Conservation (phyloP, 2,797 vertebrate genomes). For the Coendou prehensilis region DNA sequence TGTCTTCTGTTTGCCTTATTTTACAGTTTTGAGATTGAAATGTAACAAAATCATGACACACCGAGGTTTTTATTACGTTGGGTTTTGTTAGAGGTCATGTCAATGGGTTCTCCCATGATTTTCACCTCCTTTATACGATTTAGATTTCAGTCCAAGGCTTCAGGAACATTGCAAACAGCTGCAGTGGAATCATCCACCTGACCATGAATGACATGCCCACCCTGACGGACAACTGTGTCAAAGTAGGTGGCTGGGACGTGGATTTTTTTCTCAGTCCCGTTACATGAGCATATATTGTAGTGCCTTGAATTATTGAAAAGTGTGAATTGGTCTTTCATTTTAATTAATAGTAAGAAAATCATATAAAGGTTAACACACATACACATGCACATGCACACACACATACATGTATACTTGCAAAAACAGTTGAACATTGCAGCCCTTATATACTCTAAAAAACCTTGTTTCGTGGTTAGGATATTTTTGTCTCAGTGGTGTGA, state of each 20-base stretch:
- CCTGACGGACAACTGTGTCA: slow-evolving; percentile 91
- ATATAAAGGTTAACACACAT: slow-evolving; percentile 12
- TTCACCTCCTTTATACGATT: slow-evolving; percentile 62
- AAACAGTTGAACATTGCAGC: slow-evolving; percentile 18
- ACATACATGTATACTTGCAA: background rate
- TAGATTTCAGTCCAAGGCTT: slow-evolving; percentile 93
- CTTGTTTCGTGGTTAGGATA: background rate
- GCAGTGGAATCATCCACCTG: slow-evolving; percentile 90
- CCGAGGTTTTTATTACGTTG: background rate
- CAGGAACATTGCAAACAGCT: slow-evolving; percentile 89
- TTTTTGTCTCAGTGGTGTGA: slow-evolving; percentile 43
- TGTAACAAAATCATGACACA: background rate
- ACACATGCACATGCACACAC: background rate
- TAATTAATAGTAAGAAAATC: slow-evolving; percentile 44
- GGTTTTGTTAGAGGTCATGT: background rate
- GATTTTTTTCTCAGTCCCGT: background rate
- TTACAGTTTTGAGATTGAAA: slow-evolving; percentile 52
- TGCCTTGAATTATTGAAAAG: slow-evolving; percentile 56
- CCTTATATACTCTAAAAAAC: background rate
- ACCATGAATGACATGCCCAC: slow-evolving; percentile 92
- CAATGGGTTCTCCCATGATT: slow-evolving; percentile 14
- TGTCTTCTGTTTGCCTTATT: slow-evolving; percentile 28
- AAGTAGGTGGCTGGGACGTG: slow-evolving; percentile 86
- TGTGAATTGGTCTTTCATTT: slow-evolving; percentile 2
- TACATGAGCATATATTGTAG: background rate